Base-by-base conservation (phyloP, 2,113 vertebrate species). In the Triplophysa tibetana region DNA sequence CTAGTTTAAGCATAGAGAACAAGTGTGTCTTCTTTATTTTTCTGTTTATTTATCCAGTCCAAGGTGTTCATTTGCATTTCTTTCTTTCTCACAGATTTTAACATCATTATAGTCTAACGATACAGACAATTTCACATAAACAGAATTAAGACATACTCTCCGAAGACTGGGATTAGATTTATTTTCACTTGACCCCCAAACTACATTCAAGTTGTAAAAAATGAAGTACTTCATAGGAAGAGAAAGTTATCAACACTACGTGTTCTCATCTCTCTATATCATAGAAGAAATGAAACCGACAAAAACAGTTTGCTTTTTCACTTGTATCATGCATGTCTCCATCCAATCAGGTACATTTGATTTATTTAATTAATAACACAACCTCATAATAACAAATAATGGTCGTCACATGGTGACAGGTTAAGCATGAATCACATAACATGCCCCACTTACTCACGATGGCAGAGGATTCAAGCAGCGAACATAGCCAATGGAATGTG, bases 321-420 rank as follows among this genome's bases (percentile, higher is more conserved):
- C 89, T 87, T 85, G 87, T 88, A 69, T 79, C 87, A 87, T 89
- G 93, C 92, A 89, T 92, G 92, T 92, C 89, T 93, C 72, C 92
- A 90, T 92, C 88, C 26, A 88, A 88, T 87, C 78, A 81, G 89
- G 61, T 69, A 82, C 81, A 82, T 62, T 75, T 85, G 56, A 81
- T 84, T 81, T 90, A 87, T 87, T 91, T 89, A 92, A 93, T 92
- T 72, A 82, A 86, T 65, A 52, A 90, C 89, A 84, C 87, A 92
- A 88, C 93, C 85, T 88, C 81, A 88, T 89, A 90, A 85, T 89
- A 81, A 92, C 86, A 82, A 88, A 80, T 86, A 66, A 93, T 83
- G 91, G 91, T 94, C 92, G 95, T 97, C 96, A 98, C 96, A 97
- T 89, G 92, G 96, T 96, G 95, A 97, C 95, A 96, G 94, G 93